These are phyloP conservation scores for Sebastes fasciatus DNA, from an alignment of 2,113 vertebrate genomes.

Conservation along the genomic window DNA sequence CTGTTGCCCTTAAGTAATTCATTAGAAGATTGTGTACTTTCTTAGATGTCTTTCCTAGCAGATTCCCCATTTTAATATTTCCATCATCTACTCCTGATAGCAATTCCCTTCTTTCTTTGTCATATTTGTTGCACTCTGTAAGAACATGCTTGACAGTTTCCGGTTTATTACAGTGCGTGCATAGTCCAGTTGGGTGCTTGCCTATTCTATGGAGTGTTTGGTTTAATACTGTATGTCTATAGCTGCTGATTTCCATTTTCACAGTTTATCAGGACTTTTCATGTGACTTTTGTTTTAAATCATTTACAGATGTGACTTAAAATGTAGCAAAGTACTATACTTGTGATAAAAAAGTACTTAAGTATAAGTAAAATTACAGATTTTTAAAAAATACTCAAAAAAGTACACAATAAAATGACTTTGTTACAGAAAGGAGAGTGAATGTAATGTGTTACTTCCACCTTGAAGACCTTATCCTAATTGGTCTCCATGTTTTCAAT, in stretches of 20 bases:
- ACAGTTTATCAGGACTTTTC: background rate
- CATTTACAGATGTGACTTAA: background rate
- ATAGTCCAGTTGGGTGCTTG: too few species aligned
- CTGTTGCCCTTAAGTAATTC: too few species aligned
- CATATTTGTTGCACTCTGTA: too few species aligned
- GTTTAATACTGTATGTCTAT: background rate
- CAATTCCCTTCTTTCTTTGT: too few species aligned
- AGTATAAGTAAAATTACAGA: background rate
- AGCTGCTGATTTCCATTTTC: background rate
- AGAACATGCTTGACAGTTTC: too few species aligned
- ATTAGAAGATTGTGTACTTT: too few species aligned
- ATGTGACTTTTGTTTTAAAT: background rate
- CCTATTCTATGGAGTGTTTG: too few species aligned
- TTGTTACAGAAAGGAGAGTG: background rate
- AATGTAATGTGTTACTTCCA: background rate
- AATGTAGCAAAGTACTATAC: background rate
- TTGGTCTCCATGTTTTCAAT: constrained; percentile 27
- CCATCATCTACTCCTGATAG: too few species aligned
- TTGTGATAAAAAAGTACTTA: background rate
- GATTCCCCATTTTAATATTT: too few species aligned
- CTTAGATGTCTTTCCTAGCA: too few species aligned
- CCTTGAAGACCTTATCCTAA: background rate
- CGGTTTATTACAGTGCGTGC: too few species aligned
- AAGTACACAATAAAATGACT: background rate
- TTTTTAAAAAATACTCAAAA: background rate